Evolutionary conservation across 2,113 vertebrate species (phyloP), one percentile per base, ranked within the genome.

Genomic region (Mesoclemmys tuberculata): DNA sequence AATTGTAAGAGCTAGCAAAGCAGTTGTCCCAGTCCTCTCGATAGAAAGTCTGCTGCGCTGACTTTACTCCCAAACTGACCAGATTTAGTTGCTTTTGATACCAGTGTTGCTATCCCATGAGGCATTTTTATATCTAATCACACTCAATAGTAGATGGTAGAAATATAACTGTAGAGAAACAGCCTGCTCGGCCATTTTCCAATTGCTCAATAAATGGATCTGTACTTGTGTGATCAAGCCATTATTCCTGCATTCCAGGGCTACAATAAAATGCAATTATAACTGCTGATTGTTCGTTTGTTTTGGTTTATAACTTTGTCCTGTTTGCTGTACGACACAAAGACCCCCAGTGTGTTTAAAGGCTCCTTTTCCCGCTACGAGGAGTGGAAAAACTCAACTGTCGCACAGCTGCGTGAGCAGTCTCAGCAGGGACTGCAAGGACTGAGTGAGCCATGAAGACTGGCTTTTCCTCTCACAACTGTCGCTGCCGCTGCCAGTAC

Each of bases 261-360:
- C 29, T 10, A 22, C 52, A 58, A 71, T 80, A 80, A 90, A 90
- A 48, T 55, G 61, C 14, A 58, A 46, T 52, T 19, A 0, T 0
- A 22, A 75, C 9, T n/a, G 18, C 2, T 38, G 19, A 5, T 19
- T 2, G 8, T 3, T 10, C 18, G 8, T n/a, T 8, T 61, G 11
- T 2, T 48, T 11, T 22, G n/a, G n/a, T n/a, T 7, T 2, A 31
- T 27, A 0, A 5, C 29, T 46, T 79, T 82, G 24, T 35, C 19
- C 0, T 0, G 0, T 0, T 49, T 54, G 86, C 78, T 51, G 77
- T 10, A 9, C 49, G 56, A 4, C 0, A 2, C 46, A 74, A 56
- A 68, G 14, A 2, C 41, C 81, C 61, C 52, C 75, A 44, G 11
- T 0, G 0, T 0, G 78, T 51, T 6, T 78, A 52, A 11, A 1